These are phyloP conservation scores for Pelecanus crispus DNA, from an alignment of 2,113 vertebrate genomes.

Conservation along the genomic window DNA sequence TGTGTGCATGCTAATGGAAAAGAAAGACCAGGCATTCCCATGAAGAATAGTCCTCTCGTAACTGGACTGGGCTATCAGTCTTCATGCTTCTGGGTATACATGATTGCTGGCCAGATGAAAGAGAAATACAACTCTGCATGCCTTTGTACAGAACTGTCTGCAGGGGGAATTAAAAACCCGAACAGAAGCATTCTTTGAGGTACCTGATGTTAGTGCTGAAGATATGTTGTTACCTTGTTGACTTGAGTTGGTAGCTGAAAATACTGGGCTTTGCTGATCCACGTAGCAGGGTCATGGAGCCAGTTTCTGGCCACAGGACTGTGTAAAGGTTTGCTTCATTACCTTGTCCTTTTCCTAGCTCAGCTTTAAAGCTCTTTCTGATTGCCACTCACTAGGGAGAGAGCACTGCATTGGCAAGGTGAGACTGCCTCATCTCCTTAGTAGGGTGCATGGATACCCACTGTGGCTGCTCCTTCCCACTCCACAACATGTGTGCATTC, in stretches of 20 bases:
- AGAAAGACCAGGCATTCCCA: neutral
- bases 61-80: neutral
- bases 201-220: neutral
- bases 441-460: neutral
- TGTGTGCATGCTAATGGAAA: neutral
- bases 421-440: neutral
- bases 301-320: neutral
- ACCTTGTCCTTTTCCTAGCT: neutral
- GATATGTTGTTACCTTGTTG: neutral
- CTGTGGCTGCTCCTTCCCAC: neutral
- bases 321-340: neutral
- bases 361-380: neutral
- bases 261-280: neutral
- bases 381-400: neutral
- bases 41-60: neutral
- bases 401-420: neutral
- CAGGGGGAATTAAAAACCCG: neutral
- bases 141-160: neutral
- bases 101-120: neutral
- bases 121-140: neutral
- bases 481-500: accelerated
- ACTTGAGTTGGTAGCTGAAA: neutral
- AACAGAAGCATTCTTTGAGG: neutral
- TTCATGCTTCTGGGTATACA: neutral
- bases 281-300: neutral